Percentiles rank a stretch among this genome's conserved stretches.
phyloP scores from a whole-genome alignment of 2,797 vertebrate genomes.

The Characodon lateralis region DNA sequence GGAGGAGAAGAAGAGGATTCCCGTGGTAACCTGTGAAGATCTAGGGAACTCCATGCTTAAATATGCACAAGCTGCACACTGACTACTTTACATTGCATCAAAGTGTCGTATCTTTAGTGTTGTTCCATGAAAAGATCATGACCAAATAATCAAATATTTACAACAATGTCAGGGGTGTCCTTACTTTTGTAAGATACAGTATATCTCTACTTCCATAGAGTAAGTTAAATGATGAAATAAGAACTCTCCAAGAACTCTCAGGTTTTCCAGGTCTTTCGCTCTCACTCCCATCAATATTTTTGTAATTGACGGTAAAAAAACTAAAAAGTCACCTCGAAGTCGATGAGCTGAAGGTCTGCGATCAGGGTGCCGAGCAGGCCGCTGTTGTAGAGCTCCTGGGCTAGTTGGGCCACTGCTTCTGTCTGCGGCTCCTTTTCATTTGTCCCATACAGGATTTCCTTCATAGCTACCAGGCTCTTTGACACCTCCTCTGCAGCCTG shows the following conservation, averaged over 20 bases:
- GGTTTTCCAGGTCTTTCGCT: neutral
- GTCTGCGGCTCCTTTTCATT: conserved; percentile 97
- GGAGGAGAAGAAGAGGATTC: no score
- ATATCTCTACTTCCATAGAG: no score
- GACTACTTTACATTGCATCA: no score
- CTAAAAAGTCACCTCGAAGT: conserved; percentile 88
- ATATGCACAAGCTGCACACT: no score
- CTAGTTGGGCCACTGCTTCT: conserved; percentile 94
- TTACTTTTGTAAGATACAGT: no score
- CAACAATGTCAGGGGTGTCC: no score
- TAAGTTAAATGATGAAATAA: neutral
- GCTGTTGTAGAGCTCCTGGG: conserved; percentile 96
- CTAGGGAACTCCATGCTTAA: no score
- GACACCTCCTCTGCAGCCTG: conserved; percentile 97
- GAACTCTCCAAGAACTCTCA: neutral
- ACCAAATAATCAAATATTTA: no score
- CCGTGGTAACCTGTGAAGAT: no score
- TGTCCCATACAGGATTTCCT: conserved; percentile 96
- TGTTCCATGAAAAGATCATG: no score
- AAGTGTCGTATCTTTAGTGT: no score
- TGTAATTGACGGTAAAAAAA: neutral
- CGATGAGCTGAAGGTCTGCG: conserved; percentile 94
- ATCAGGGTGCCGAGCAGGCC: conserved; percentile 93
- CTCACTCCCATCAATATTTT: neutral
- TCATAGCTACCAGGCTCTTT: conserved; percentile 96